Evolutionary conservation across 1,140 invertebrate species (phyloP).

Genomic region (Listronotus bonariensis): DNA sequence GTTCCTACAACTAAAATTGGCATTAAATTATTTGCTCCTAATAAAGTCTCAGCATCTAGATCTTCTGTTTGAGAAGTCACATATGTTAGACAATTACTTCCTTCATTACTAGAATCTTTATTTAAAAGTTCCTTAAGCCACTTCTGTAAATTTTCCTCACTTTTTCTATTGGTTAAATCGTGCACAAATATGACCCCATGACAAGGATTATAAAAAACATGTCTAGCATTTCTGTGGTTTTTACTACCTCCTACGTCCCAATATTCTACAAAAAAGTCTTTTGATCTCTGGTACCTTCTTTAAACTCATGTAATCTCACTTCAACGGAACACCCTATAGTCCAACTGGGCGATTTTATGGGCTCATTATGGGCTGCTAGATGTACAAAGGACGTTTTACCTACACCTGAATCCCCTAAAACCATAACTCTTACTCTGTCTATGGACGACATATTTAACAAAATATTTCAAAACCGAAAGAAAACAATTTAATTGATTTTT

Average conservation of each 20-base stretch:
- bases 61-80: slow-evolving; percentile 65
- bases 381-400: slow-evolving; percentile 95
- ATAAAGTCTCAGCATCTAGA: slow-evolving; percentile 86
- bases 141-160: slow-evolving; percentile 88
- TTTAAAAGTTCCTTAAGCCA: slow-evolving; percentile 92
- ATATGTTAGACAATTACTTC: slow-evolving; percentile 26
- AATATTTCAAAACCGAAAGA: no score
- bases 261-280: slow-evolving; percentile 93
- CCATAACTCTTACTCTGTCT: slow-evolving; percentile 88
- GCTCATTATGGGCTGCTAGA: slow-evolving; percentile 86
- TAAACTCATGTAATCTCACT: slow-evolving; percentile 94
- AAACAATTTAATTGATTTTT: no score
- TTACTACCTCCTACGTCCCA: slow-evolving; percentile 96
- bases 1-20: slow-evolving; percentile 93
- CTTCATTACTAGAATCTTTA: slow-evolving; percentile 64
- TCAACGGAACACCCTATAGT: slow-evolving; percentile 95
- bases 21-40: slow-evolving; percentile 76
- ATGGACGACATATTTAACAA: slow-evolving; percentile 67
- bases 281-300: slow-evolving; percentile 90
- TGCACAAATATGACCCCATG: slow-evolving; percentile 89
- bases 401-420: slow-evolving; percentile 94
- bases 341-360: slow-evolving; percentile 84
- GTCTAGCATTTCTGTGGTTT: slow-evolving; percentile 87
- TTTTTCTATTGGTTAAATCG: slow-evolving; percentile 95
- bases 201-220: slow-evolving; percentile 90